Percentiles rank a stretch among this genome's conserved stretches.
phyloP scores from a whole-genome alignment of 1,140 invertebrate species.

The Nymphalis io region DNA sequence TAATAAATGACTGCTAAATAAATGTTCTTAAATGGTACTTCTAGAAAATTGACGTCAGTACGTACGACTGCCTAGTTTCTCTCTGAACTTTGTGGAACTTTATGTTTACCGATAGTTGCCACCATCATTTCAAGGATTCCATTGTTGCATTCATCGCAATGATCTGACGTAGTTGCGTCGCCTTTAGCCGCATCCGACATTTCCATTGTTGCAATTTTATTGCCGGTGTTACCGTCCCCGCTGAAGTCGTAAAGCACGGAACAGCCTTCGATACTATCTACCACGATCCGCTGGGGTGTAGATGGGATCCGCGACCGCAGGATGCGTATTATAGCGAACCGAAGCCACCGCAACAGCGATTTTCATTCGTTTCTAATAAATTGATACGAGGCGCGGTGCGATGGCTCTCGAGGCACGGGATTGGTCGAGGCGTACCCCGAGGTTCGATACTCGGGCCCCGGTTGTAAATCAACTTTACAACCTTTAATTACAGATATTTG shows the following conservation, averaged over 20 bases:
- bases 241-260: conserved; percentile 70
- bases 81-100: conserved; percentile 49
- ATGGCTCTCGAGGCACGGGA: conserved; percentile 49
- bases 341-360: conserved; percentile 72
- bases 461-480: conserved; percentile 80
- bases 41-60: conserved; percentile 10
- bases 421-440: conserved; percentile 71
- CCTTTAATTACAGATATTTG: conserved; percentile 80
- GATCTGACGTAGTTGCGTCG: conserved; percentile 69
- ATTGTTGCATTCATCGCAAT: conserved; percentile 77
- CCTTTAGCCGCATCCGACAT: conserved; percentile 75
- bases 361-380: conserved; percentile 79
- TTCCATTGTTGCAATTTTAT: conserved; percentile 79
- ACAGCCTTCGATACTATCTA: conserved; percentile 68
- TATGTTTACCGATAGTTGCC: conserved; percentile 70
- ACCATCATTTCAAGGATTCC: conserved; percentile 71
- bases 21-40: background rate
- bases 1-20: background rate
- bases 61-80: conserved; percentile 45
- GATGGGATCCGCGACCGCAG: conserved; percentile 74
- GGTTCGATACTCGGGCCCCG: conserved; percentile 61
- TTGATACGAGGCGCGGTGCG: conserved; percentile 68
- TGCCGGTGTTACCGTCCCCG: conserved; percentile 74
- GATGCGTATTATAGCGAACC: conserved; percentile 64
- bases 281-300: conserved; percentile 53